Percentiles rank a stretch among this genome's conserved stretches.
Conservation (phyloP, 2,797 vertebrate genomes). For the Rhabdomys pumilio region DNA sequence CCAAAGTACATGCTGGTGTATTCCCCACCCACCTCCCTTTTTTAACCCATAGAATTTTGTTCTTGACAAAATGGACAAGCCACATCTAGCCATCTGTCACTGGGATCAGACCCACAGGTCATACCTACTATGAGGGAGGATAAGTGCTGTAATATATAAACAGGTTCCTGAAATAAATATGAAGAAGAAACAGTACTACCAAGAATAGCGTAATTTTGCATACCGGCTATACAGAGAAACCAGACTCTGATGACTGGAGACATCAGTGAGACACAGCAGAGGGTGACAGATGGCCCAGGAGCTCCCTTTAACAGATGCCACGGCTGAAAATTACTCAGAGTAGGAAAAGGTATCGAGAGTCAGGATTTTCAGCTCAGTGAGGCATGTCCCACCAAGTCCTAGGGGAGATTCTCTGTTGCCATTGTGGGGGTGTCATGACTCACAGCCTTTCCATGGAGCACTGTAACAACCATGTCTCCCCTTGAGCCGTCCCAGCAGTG, state of each 20-base stretch:
- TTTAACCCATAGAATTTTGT: background rate
- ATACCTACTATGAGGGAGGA: background rate
- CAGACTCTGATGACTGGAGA: background rate
- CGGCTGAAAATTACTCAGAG: background rate
- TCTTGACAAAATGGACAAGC: background rate
- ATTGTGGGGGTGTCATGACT: background rate
- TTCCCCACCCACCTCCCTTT: background rate
- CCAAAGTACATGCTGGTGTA: background rate
- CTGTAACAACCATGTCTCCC: background rate
- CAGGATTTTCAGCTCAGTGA: background rate
- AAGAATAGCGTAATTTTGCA: background rate
- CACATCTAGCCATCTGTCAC: background rate
- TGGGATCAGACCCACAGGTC: background rate
- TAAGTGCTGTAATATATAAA: background rate
- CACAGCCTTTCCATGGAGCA: background rate
- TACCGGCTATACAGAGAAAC: too few species aligned
- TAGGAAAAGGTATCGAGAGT: background rate
- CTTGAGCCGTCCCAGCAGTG: background rate
- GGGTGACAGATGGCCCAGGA: background rate
- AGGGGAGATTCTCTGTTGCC: too few species aligned
- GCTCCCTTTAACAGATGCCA: too few species aligned
- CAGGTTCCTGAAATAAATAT: background rate
- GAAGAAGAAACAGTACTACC: background rate
- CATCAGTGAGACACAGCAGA: too few species aligned
- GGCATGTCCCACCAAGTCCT: background rate